Evolutionary conservation across 2,888 invertebrate genomes (phyloP).

Genomic region (Ptychoptera albimana): DNA sequence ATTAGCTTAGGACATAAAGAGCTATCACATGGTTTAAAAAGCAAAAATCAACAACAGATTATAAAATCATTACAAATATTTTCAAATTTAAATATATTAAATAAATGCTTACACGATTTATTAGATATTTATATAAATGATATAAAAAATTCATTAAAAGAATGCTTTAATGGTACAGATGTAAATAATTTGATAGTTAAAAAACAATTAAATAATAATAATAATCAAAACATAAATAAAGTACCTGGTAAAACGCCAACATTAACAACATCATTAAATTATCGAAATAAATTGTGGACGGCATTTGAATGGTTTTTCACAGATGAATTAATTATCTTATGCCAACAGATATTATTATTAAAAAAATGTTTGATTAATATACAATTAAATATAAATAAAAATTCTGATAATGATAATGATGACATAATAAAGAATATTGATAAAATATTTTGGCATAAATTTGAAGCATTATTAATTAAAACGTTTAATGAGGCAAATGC

Average conservation of each 20-base stretch:
- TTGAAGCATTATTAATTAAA: conserved; percentile 31
- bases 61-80: conserved; percentile 44
- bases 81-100: conserved; percentile 26
- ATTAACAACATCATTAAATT: conserved; percentile 35
- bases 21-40: conserved; percentile 61
- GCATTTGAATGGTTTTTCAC: conserved; percentile 77
- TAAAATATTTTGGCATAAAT: conserved; percentile 35
- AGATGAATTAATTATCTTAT: conserved; percentile 51
- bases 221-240: conserved; percentile 31
- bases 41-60: conserved; percentile 50
- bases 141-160: conserved; percentile 27
- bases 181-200: conserved; percentile 15
- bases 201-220: conserved; percentile 33
- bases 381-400: conserved; percentile 22
- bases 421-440: conserved; percentile 27
- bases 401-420: conserved; percentile 13
- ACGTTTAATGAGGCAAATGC: conserved; percentile 24
- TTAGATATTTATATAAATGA: conserved; percentile 26
- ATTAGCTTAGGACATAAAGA: conserved; percentile 65
- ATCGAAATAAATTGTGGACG: conserved; percentile 60
- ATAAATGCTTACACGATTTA: conserved; percentile 25
- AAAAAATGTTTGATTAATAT: conserved; percentile 26
- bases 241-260: conserved; percentile 36
- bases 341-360: conserved; percentile 39
- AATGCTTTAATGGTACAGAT: conserved; percentile 29